Percentiles rank a stretch among this genome's conserved stretches.
Conservation (phyloP, 2,888 invertebrate genomes). For the Tenthredo distinguenda region DNA sequence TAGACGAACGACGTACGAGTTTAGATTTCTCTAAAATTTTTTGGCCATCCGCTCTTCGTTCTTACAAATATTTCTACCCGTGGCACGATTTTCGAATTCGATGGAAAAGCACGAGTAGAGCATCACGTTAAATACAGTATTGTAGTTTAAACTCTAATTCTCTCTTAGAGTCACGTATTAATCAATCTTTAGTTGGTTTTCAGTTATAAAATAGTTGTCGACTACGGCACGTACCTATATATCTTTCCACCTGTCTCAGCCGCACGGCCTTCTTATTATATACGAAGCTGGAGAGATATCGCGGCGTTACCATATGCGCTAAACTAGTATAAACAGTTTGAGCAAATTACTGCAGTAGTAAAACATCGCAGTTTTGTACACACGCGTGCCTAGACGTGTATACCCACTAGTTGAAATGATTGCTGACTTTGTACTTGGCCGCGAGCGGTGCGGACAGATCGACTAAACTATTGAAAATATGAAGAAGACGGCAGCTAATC, state of each 20-base stretch:
- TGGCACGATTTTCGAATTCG: no score
- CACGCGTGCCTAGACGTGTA: not conserved
- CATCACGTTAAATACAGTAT: not conserved
- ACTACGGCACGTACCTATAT: constrained; percentile 4
- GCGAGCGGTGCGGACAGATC: not conserved
- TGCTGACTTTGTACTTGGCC: not conserved
- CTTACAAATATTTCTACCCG: no score
- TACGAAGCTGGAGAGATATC: constrained; percentile 12
- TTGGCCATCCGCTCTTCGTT: no score
- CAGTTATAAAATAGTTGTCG: not conserved
- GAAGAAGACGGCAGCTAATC: not conserved
- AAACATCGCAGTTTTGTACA: constrained; percentile 7
- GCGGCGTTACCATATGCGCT: constrained; percentile 10
- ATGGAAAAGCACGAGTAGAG: no score
- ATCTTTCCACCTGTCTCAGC: constrained; percentile 11
- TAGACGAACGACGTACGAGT: no score
- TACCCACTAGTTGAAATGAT: not conserved
- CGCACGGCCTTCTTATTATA: not conserved
- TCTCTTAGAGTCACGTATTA: not conserved
- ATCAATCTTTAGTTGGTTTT: constrained; percentile 27
- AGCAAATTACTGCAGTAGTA: not conserved
- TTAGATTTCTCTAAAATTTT: no score
- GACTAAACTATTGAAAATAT: not conserved
- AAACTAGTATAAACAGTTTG: constrained; percentile 20
- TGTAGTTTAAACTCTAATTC: not conserved